Evolutionary conservation across 2,113 vertebrate species (phyloP), one percentile per base, ranked within the genome.

Genomic region (Melierax canorus): DNA sequence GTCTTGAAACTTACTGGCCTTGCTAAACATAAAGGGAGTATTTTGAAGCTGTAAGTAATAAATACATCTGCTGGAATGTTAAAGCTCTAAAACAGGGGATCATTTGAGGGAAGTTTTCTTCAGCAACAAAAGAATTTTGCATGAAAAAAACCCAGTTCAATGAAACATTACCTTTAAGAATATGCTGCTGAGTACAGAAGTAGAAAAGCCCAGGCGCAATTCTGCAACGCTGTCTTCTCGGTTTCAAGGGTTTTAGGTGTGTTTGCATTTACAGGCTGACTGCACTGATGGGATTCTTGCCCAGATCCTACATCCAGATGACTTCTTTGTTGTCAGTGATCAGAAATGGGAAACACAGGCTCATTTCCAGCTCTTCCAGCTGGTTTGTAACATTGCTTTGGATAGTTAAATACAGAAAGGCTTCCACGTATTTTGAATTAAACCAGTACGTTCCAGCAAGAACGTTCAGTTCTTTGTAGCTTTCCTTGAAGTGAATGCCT

Each of bases 141-240:
- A 4, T 11, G 11, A 12, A 45, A 19, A 59, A 48, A 2, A 0
- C 4, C 3, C 45, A 53, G 9, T 56, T 67, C 24, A 74, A 0
- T 15, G 13, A 48, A 86, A 26, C 30, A 9, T 26, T 15, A n/a
- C 73, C 56, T 71, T 62, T 17, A 23, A 43, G 48, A 53, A 24
- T 6, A 2, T 1, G 4, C 41, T 58, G 69, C 82, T 17, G 45
- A 36, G 55, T 23, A 19, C 30, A 20, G 0, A 39, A 24, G n/a
- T 7, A 51, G 45, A 43, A 20, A 80, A 76, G 34, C 30, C 30
- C 53, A 39, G 50, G 36, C 1, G 9, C 64, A 69, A 9, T 36
- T 62, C 48, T 15, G 0, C 12, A 10, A 23, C 55, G n/a, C 41
- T 11, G 15, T 74, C 32, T 36, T 68, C 32, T 18, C 11, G 6